Percentiles rank a stretch among this genome's conserved stretches.
phyloP scores from a whole-genome alignment of 2,797 vertebrate species.

The Poecilia picta region DNA sequence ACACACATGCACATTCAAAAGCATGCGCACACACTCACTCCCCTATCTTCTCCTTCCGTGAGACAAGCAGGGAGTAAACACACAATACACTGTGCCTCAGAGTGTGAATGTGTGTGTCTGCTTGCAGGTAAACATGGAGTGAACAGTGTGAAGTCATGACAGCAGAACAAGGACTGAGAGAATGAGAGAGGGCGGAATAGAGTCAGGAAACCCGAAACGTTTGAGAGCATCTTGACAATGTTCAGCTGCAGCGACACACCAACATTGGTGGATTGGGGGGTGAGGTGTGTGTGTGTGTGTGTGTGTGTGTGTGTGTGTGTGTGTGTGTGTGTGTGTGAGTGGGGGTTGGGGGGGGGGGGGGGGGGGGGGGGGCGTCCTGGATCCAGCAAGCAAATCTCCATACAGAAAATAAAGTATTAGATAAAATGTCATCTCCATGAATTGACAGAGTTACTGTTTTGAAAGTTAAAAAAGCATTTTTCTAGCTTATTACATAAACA shows the following conservation, averaged over 20 bases:
- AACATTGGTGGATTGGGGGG: not conserved
- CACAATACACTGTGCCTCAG: constrained; percentile 14
- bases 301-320: too few species aligned
- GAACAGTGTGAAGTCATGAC: constrained; percentile 48
- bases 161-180: constrained; percentile 36
- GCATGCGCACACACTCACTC: not conserved
- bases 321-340: too few species aligned
- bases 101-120: constrained; percentile 5
- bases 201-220: constrained; percentile 32
- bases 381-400: not conserved
- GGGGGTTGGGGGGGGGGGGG: too few species aligned
- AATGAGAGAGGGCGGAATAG: constrained; percentile 21
- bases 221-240: constrained; percentile 17
- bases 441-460: not conserved
- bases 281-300: not conserved
- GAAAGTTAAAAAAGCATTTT: not conserved
- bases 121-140: constrained; percentile 33
- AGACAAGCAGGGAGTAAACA: constrained; percentile 34
- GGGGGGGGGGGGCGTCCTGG: not conserved
- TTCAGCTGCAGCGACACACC: constrained; percentile 12
- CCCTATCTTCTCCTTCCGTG: constrained; percentile 38
- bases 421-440: not conserved
- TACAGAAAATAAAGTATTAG: not conserved
- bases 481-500: not conserved
- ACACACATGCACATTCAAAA: not conserved